Base-by-base conservation (phyloP, 2,888 invertebrate species). In the Tetranychus truncatus region DNA sequence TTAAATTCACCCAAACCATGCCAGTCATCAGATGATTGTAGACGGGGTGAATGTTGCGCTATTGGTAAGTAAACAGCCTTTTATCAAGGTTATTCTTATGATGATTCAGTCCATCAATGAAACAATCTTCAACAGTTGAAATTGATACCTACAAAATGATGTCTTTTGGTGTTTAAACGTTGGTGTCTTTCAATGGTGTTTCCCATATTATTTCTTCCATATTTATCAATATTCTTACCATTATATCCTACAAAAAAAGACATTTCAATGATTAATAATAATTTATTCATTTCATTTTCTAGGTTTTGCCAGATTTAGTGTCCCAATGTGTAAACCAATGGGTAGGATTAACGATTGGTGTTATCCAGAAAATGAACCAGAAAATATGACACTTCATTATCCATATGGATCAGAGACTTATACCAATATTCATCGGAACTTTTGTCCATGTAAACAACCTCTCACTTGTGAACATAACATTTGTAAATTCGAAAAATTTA, bases 331-430 rank as follows among this genome's bases (percentile, higher is more conserved):
- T 66, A 20, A 46, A 18, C 74, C 74, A 24, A 15, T 65, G 5
- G 74, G 74, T 24, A 24, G 24, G 15, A 9, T 65, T 74, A 66
- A 24, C 1, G 55, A 74, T n/a, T 74, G 74, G 74, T 74, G 74
- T 44, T 65, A 34, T 24, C 20, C n/a, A 15, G 24, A 66, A 5
- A 65, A 65, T 24, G 74, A 74, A 66, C 74, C 74, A 6, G 15
- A 65, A 24, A 55, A 74, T 1, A 15, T 18, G 21, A 65, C 74
- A 18, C 66, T 74, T 11, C 20, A 21, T n/a, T 74, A 21, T 74
- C 74, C 74, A 21, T 65, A 74, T 66, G 66, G 66, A 20, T 20
- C n/a, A 20, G 66, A 66, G 20, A 66, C 45, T 34, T 34, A 72
- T 11, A 72, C 34, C 44, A 20, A 66, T 66, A 18, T 66, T 66